Conservation (phyloP, 2,888 invertebrate genomes). For the Prosapia bicincta region DNA sequence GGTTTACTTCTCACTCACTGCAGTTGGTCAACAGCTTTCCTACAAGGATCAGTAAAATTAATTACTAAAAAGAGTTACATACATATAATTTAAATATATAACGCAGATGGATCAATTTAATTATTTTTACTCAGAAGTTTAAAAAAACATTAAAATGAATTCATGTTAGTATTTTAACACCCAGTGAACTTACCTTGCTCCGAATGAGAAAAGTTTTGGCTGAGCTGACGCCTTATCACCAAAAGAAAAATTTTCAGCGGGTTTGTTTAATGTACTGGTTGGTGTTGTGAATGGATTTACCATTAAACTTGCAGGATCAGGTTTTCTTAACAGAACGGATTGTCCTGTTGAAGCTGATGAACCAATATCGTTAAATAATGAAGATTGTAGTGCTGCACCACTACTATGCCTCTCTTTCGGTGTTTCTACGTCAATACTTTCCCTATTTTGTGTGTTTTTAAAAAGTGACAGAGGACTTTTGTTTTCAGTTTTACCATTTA, state of each 20-base stretch:
- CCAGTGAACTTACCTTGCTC: background rate
- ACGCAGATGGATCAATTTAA: too few relatives aligned
- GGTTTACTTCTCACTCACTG: too few relatives aligned
- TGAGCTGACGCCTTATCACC: background rate
- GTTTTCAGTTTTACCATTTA: background rate
- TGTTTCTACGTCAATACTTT: background rate
- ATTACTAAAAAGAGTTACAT: too few relatives aligned
- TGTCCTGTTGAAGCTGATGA: slow-evolving; percentile 8
- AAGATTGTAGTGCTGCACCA: background rate
- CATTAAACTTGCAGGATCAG: slow-evolving; percentile 25
- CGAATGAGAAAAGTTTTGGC: background rate
- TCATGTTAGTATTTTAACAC: background rate
- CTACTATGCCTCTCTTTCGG: background rate
- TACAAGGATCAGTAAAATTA: too few relatives aligned
- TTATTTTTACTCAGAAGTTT: too few relatives aligned
- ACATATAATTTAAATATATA: too few relatives aligned
- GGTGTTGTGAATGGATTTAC: slow-evolving; percentile 21
- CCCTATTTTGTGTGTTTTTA: background rate
- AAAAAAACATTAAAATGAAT: too few relatives aligned
- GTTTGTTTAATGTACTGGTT: background rate
- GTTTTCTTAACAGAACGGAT: slow-evolving; percentile 14
- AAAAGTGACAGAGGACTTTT: background rate
- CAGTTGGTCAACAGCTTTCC: too few relatives aligned
- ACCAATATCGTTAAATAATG: slow-evolving; percentile 16
- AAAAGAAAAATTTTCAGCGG: background rate